phyloP scores from a whole-genome alignment of 2,888 invertebrate genomes.

The Calliscelio sp. region DNA sequence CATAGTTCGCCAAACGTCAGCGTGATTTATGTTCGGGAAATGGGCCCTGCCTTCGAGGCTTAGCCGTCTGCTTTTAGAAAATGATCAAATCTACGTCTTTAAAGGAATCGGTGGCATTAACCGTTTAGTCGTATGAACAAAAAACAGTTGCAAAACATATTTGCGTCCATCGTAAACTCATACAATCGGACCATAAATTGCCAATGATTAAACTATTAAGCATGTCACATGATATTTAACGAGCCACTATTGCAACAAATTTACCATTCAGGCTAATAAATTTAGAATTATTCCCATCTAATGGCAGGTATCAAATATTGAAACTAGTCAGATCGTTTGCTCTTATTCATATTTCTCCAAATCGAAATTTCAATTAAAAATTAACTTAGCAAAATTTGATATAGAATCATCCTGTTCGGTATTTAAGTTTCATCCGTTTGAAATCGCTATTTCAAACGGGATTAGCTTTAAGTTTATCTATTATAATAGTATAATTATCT shows the following conservation, averaged over 20 bases:
- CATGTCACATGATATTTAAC: slow-evolving; percentile 6
- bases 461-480: no score
- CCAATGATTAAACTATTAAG: slow-evolving; percentile 30
- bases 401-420: no score
- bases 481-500: no score
- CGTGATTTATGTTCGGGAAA: slow-evolving; percentile 85
- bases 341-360: no score
- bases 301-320: no score
- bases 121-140: slow-evolving; percentile 41
- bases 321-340: no score
- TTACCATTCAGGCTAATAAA: no score
- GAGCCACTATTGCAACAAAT: not conserved
- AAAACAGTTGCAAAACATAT: slow-evolving; percentile 18
- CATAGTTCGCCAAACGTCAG: slow-evolving; percentile 79
- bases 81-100: slow-evolving; percentile 67
- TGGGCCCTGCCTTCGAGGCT: slow-evolving; percentile 83
- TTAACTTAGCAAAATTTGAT: no score
- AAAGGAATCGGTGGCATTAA: slow-evolving; percentile 53
- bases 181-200: slow-evolving; percentile 34
- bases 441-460: no score
- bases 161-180: slow-evolving; percentile 14
- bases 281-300: no score
- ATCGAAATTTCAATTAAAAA: no score
- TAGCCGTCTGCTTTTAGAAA: slow-evolving; percentile 82
- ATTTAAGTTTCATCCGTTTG: no score